Percentiles rank a stretch among this genome's conserved stretches.
Evolutionary conservation across 2,888 invertebrate species (phyloP).

Genomic region (Schizaphis graminum): DNA sequence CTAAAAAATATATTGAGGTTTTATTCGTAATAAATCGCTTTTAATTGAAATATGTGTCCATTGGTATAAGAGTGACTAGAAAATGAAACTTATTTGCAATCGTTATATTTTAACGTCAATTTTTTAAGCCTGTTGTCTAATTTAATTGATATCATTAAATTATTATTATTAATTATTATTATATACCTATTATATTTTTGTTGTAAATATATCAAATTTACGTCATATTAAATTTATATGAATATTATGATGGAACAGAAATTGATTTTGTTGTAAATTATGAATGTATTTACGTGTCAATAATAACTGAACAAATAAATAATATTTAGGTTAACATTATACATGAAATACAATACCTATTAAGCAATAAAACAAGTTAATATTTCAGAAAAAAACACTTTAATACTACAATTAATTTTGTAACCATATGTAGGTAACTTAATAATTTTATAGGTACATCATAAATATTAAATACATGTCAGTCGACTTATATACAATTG

Average conservation of each 20-base stretch:
- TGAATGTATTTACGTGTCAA: not conserved
- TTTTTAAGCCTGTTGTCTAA: not conserved
- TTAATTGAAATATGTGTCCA: not conserved
- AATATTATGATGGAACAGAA: too few species aligned
- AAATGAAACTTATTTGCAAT: not conserved
- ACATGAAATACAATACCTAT: not conserved
- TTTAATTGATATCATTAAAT: slow-evolving; percentile 25
- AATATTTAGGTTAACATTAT: not conserved
- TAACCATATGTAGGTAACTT: not conserved
- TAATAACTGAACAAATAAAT: not conserved
- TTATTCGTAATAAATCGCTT: slow-evolving; percentile 7
- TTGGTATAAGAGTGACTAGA: not conserved
- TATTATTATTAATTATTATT: not conserved
- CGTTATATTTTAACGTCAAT: slow-evolving; percentile 2
- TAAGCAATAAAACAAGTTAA: not conserved
- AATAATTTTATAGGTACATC: not conserved
- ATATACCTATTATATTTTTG: not conserved
- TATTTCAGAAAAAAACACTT: not conserved
- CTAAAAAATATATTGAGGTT: not conserved
- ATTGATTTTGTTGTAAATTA: not conserved
- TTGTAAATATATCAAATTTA: not conserved
- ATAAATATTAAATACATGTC: too few species aligned
- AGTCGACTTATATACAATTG: not conserved
- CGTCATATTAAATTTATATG: not conserved
- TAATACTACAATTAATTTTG: not conserved